A percentile compares a stretch with the other conserved stretches of the same genome.
These are phyloP conservation scores for Zeuzera pyrina DNA, from an alignment of 2,888 invertebrate species.

Conservation along the genomic window DNA sequence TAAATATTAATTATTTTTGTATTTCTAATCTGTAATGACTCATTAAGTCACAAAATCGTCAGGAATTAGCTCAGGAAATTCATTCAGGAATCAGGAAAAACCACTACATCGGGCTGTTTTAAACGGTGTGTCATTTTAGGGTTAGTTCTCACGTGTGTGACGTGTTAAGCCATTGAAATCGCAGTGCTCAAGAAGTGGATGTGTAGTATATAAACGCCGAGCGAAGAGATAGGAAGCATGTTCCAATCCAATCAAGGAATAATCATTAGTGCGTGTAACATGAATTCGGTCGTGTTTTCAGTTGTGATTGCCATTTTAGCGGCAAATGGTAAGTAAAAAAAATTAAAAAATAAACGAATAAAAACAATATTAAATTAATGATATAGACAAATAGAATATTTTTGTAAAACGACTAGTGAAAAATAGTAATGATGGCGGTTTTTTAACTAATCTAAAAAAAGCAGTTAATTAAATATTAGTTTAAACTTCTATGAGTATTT, in stretches of 20 bases:
- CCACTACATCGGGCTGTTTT: no score
- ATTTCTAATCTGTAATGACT: no score
- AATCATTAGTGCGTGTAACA: conserved; percentile 24
- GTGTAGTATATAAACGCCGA: conserved; percentile 63
- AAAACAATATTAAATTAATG: conserved; percentile 13
- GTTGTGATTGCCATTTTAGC: conserved; percentile 42
- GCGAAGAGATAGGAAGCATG: conserved; percentile 50
- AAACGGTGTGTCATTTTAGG: conserved; percentile 22
- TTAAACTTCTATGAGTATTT: no score
- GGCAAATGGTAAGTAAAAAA: conserved; percentile 45
- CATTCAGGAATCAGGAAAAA: no score
- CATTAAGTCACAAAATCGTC: no score
- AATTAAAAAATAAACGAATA: neutral
- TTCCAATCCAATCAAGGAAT: conserved; percentile 20
- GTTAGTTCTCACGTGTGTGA: conserved; percentile 56
- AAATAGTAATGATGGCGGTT: no score
- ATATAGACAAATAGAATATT: no score
- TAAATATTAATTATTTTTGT: no score
- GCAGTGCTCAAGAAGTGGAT: conserved; percentile 40
- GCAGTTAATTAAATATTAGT: no score
- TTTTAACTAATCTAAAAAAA: no score
- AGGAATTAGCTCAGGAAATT: no score
- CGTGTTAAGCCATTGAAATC: conserved; percentile 59
- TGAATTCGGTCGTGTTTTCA: conserved; percentile 31
- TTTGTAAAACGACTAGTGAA: no score